Conservation (phyloP, 2,113 vertebrate genomes). For the Halichoeres trimaculatus region DNA sequence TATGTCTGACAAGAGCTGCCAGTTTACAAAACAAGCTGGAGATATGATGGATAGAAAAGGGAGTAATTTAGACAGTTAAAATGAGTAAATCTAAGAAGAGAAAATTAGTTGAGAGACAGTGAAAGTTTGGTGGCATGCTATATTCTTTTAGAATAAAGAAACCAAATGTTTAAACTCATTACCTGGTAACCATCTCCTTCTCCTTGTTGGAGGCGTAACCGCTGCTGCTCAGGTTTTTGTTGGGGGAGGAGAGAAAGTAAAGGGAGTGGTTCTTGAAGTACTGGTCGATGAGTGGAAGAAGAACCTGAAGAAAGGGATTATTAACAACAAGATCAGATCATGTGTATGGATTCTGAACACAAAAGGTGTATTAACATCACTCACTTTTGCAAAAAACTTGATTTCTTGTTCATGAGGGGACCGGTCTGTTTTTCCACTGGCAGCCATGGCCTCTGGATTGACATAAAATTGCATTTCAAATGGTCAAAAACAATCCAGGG, state of each 20-base stretch:
- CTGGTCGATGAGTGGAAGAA: slow-evolving; percentile 96
- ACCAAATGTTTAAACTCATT: not conserved
- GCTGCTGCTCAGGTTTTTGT: slow-evolving; percentile 94
- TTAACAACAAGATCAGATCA: not conserved
- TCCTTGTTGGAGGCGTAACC: slow-evolving; percentile 98
- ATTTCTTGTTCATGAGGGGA: slow-evolving; percentile 98
- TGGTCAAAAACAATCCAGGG: not conserved
- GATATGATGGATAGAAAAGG: slow-evolving; percentile 77
- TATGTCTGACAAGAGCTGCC: slow-evolving; percentile 99
- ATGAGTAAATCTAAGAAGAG: slow-evolving; percentile 6
- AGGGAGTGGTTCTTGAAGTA: slow-evolving; percentile 98
- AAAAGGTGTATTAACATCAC: not conserved
- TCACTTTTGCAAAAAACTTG: slow-evolving; percentile 99
- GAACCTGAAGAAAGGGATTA: slow-evolving; percentile 85
- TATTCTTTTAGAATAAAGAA: not conserved
- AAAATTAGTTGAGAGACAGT: not conserved
- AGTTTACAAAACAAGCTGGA: slow-evolving; percentile 98
- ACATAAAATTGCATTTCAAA: not conserved
- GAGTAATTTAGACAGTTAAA: slow-evolving; percentile 46
- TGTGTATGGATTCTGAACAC: not conserved
- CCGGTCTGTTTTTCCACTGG: slow-evolving; percentile 93
- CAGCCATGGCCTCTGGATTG: slow-evolving; percentile 91
- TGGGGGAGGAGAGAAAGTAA: slow-evolving; percentile 96
- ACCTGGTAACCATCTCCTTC: slow-evolving; percentile 99
- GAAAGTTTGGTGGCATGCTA: slow-evolving; percentile 4